A percentile compares a stretch with the other conserved stretches of the same genome.
These are phyloP conservation scores for Nibea coibor DNA, from an alignment of 2,113 vertebrate species.

Conservation along the genomic window DNA sequence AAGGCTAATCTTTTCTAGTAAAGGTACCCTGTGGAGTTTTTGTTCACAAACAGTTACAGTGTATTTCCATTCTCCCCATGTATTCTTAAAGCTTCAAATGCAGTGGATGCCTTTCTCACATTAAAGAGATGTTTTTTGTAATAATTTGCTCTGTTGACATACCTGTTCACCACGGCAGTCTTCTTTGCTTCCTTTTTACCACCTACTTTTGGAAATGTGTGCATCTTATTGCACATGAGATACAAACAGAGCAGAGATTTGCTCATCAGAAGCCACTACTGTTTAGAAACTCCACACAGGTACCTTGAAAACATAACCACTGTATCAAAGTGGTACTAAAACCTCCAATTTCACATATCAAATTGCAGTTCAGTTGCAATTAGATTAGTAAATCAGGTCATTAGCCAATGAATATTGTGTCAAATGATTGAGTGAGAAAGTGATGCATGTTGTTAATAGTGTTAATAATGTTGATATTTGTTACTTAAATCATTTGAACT, in stretches of 20 bases:
- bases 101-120: too few relatives aligned
- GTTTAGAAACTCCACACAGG: neutral
- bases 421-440: conserved; percentile 15
- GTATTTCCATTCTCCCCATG: neutral
- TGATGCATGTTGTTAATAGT: conserved; percentile 60
- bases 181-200: neutral
- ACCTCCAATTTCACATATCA: neutral
- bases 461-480: conserved; percentile 16
- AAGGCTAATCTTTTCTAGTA: neutral
- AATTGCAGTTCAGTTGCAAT: neutral
- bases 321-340: neutral
- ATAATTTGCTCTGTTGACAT: too few relatives aligned
- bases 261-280: too few relatives aligned
- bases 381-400: conserved; percentile 36
- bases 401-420: conserved; percentile 40
- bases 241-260: neutral
- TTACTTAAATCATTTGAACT: neutral
- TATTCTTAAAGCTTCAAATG: neutral
- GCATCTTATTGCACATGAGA: neutral
- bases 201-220: neutral
- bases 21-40: neutral
- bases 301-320: neutral
- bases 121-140: too few relatives aligned
- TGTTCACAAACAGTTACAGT: neutral
- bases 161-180: neutral